Evolutionary conservation across 2,113 vertebrate species (phyloP).

Genomic region (Zosterops lateralis): DNA sequence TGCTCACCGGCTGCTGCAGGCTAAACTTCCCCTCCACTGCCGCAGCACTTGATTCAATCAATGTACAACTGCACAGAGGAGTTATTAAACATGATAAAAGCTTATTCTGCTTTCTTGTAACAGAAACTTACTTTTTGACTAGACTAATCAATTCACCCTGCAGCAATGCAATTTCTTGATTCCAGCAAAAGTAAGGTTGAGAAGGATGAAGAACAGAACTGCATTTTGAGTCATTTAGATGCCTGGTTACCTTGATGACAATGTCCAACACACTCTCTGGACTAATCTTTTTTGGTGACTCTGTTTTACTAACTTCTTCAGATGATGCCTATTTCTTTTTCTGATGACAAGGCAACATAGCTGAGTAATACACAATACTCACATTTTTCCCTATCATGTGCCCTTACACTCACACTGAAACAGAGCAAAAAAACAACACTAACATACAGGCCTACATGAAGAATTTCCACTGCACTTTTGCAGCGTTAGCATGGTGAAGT

Average conservation of each 20-base stretch:
- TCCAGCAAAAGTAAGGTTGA: background rate
- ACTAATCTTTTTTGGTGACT: background rate
- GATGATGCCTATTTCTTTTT: background rate
- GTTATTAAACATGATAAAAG: background rate
- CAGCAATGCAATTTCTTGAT: background rate
- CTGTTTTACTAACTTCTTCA: background rate
- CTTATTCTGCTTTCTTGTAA: background rate
- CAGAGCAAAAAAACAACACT: background rate
- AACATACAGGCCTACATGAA: background rate
- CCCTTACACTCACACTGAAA: background rate
- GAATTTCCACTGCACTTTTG: background rate
- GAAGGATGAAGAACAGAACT: background rate
- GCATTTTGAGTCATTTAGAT: background rate
- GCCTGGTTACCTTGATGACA: background rate
- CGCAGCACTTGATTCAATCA: background rate
- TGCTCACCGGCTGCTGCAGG: background rate
- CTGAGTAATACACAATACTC: background rate
- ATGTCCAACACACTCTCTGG: background rate
- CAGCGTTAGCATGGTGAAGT: background rate
- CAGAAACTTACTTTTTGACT: background rate
- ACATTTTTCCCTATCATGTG: fast-evolving
- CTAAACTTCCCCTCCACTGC: background rate
- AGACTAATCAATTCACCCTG: background rate
- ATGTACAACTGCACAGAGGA: background rate
- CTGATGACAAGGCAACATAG: background rate